Evolutionary conservation across 2,797 vertebrate species (phyloP).

Genomic region (Antennarius maculatus): DNA sequence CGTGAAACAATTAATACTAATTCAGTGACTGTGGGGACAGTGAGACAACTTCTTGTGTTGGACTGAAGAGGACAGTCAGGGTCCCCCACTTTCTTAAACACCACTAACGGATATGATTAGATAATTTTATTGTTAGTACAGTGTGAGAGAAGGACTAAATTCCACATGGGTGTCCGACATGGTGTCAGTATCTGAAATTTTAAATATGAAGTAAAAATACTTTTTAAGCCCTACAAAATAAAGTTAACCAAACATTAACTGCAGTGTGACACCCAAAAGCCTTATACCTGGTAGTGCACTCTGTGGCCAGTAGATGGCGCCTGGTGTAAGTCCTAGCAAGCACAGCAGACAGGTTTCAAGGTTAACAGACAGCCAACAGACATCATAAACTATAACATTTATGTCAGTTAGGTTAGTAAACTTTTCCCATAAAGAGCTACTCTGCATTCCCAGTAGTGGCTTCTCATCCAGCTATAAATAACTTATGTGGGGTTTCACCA

Average conservation of each 20-base stretch:
- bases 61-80: neutral
- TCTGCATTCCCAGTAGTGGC: constrained; percentile 14
- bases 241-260: neutral
- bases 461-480: constrained; percentile 20
- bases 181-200: neutral
- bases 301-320: constrained; percentile 85
- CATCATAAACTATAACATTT: constrained; percentile 41
- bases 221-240: neutral
- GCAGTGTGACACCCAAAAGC: constrained; percentile 26
- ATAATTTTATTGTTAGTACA: neutral
- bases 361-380: constrained; percentile 57
- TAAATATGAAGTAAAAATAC: neutral
- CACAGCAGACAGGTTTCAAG: constrained; percentile 65
- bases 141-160: neutral
- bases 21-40: constrained; percentile 25
- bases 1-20: constrained; percentile 12
- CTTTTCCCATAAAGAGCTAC: constrained; percentile 23
- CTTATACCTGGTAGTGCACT: constrained; percentile 96
- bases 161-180: constrained; percentile 7
- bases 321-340: constrained; percentile 83
- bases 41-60: neutral
- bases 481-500: neutral
- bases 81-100: neutral
- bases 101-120: neutral
- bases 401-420: constrained; percentile 40